Base-by-base conservation (phyloP, 2,797 vertebrate genomes). In the Catostomus latipinnis region DNA sequence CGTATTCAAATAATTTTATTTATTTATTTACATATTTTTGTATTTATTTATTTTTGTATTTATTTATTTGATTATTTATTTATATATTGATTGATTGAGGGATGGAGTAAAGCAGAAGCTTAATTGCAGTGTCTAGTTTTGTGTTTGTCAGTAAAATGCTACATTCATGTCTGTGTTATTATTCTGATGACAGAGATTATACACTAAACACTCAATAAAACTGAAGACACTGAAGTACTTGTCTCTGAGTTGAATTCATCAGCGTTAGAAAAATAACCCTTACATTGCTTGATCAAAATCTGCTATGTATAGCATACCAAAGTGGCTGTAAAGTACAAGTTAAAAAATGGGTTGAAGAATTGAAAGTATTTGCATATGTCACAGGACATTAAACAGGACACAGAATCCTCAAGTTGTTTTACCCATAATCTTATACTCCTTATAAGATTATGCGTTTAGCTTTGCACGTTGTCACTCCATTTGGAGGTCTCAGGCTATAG, bases 121-220 rank as follows among this genome's bases (percentile, higher is more conserved):
- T 22, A 49, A 49, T 49, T 49, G 48, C 48, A 49, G 6, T 49
- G 48, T 49, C 48, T 49, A 49, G 48, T 49, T 49, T 49, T 34
- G 34, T 34, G 34, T 34, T 34, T 34, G 34, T 34, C 34, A 34
- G 34, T 34, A 34, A 34, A 34, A 34, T 34, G 34, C 4, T 34
- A 34, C 34, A 34, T 34, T 34, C 2, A 34, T 34, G 34, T 34
- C 34, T 34, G 34, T 34, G 1, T 34, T 34, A 34, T 34, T 34
- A 34, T 34, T 34, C 34, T 34, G 34, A 34, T 34, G 34, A 34
- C 34, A 34, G 34, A 34, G 34, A 34, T 34, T 34, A 3, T 62
- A 16, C 18, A 8, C 18, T 53, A 9, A 45, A 66, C 61, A 45
- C 7, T 71, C 34, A 71, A 71, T 46, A 54, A 61, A 70, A 61